Percentiles rank a stretch among this genome's conserved stretches.
Evolutionary conservation across 2,888 invertebrate genomes (phyloP).

Genomic region (Microdon myrmicae): DNA sequence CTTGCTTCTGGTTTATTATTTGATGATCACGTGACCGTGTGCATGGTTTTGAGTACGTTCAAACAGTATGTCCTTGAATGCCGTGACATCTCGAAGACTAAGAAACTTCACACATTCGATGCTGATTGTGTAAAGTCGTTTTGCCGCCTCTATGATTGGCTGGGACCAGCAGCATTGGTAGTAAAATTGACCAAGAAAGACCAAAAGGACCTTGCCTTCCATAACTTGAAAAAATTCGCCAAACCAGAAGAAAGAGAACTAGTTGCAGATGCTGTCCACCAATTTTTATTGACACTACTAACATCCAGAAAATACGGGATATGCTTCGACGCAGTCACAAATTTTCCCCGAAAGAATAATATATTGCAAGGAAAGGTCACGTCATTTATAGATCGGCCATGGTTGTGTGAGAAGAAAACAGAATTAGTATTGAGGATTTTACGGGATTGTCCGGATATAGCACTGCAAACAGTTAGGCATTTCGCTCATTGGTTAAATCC

Average conservation of each 20-base stretch:
- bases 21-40: slow-evolving; percentile 75
- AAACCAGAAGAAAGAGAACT: slow-evolving; percentile 65
- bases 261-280: slow-evolving; percentile 72
- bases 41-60: slow-evolving; percentile 75
- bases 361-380: slow-evolving; percentile 68
- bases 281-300: slow-evolving; percentile 78
- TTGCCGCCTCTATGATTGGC: slow-evolving; percentile 79
- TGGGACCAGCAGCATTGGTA: slow-evolving; percentile 71
- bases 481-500: slow-evolving; percentile 74
- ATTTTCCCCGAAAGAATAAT: slow-evolving; percentile 62
- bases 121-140: slow-evolving; percentile 75
- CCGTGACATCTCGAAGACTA: slow-evolving; percentile 75
- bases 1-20: slow-evolving; percentile 74
- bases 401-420: slow-evolving; percentile 74
- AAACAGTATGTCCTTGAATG: slow-evolving; percentile 77
- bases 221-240: slow-evolving; percentile 61
- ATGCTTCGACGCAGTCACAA: slow-evolving; percentile 76
- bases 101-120: slow-evolving; percentile 78
- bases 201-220: slow-evolving; percentile 9
- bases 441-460: slow-evolving; percentile 77
- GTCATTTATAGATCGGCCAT: slow-evolving; percentile 74
- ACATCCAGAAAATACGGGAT: slow-evolving; percentile 82
- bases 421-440: slow-evolving; percentile 74
- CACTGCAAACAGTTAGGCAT: slow-evolving; percentile 71
- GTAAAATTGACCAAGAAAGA: slow-evolving; percentile 59